Evolutionary conservation across 2,113 vertebrate genomes (phyloP).

Genomic region (Archocentrus centrarchus): DNA sequence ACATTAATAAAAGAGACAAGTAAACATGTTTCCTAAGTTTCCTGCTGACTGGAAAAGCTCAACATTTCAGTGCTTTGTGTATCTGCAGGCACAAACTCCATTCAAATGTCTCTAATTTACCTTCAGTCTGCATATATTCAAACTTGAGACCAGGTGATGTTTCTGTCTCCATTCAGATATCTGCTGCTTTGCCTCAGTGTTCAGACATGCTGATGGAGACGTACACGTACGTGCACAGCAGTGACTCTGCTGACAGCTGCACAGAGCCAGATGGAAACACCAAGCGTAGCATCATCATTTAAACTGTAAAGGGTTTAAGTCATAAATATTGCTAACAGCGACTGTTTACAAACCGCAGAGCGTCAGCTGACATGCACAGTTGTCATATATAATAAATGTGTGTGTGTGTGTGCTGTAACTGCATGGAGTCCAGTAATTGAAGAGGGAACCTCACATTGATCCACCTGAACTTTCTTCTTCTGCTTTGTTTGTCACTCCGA

Average conservation of each 20-base stretch:
- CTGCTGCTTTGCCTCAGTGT: background rate
- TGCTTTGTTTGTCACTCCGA: conserved; percentile 15
- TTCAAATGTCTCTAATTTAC: background rate
- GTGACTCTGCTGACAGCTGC: background rate
- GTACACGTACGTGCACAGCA: background rate
- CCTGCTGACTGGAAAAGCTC: too few relatives aligned
- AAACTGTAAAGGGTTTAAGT: background rate
- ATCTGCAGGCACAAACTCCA: background rate
- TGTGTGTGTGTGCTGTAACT: background rate
- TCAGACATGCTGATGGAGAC: background rate
- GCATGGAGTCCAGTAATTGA: background rate
- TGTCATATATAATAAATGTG: too few relatives aligned
- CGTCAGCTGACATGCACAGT: background rate
- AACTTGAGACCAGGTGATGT: background rate
- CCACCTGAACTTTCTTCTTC: background rate
- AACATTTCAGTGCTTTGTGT: background rate
- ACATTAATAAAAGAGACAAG: background rate
- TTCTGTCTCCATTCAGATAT: background rate
- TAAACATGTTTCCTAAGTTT: background rate
- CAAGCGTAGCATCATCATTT: background rate
- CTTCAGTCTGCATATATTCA: background rate
- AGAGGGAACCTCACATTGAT: background rate
- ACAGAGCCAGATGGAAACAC: background rate
- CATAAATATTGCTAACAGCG: background rate
- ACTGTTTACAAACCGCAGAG: background rate